Evolutionary conservation across 2,888 invertebrate species (phyloP), one percentile per base, ranked within the genome.

Genomic region (Metallyticus violacea): DNA sequence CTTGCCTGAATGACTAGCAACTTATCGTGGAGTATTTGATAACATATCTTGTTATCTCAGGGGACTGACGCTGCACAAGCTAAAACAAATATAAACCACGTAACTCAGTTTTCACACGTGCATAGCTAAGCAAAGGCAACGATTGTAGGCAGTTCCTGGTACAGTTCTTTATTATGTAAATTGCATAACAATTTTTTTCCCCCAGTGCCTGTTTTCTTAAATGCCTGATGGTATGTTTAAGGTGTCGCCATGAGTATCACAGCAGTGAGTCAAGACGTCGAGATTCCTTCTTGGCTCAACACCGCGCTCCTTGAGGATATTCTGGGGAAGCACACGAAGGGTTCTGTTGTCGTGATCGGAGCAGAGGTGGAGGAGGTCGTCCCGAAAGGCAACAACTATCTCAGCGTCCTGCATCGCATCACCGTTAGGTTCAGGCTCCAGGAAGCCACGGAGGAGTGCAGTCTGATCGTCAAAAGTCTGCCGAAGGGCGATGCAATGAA

Each of bases 201-300:
- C n/a, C n/a, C n/a, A n/a, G n/a, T n/a, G n/a, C n/a, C n/a, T n/a
- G n/a, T n/a, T n/a, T n/a, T n/a, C n/a, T n/a, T n/a, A n/a, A n/a
- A n/a, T n/a, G n/a, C n/a, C n/a, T n/a, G n/a, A n/a, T n/a, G n/a
- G n/a, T n/a, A 15, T 62, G 40, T 62, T 62, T 62, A 26, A 40
- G 26, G 5, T 15, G 27, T 62, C 76, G 28, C 29, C 5, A 22
- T 40, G 83, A 29, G 77, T 7, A 30, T 26, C 2, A 78, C 15
- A 26, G 26, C 79, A 76, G 85, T 77, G 79, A 26, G 30, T 79
- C 26, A 26, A 26, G 40, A 40, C 40, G 40, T 27, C 26, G 85
- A 76, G 22, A 9, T 28, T 1, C 80, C 85, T 5, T 6, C 77
- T 6, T 88, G 88, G 88, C 22, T 88, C 22, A 79, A 86, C 29